A percentile compares a stretch with the other conserved stretches of the same genome.
Evolutionary conservation across 2,797 vertebrate species (phyloP).

Genomic region (Smutsia gigantea): DNA sequence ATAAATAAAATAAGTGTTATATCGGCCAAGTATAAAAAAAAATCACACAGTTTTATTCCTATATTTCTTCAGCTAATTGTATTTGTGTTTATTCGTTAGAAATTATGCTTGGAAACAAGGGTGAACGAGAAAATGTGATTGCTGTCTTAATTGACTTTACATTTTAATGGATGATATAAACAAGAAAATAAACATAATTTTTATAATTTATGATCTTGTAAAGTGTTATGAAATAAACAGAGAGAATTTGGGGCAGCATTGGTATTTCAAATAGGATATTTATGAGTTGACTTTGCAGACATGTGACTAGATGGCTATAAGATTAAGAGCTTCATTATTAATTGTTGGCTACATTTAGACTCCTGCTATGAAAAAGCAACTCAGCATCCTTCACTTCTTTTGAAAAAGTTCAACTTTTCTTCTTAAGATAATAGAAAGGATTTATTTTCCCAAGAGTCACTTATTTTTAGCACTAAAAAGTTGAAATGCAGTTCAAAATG

Average conservation of each 20-base stretch:
- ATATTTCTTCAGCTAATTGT: neutral
- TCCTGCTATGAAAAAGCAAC: neutral
- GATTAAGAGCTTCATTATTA: neutral
- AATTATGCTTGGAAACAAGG: neutral
- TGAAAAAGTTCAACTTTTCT: conserved; percentile 71
- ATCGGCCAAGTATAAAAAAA: neutral
- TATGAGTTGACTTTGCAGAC: neutral
- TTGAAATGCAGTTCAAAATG: conserved; percentile 79
- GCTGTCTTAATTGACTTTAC: neutral
- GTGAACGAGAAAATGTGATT: neutral
- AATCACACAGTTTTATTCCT: neutral
- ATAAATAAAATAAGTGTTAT: neutral
- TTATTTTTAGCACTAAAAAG: conserved; percentile 73
- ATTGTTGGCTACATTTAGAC: neutral
- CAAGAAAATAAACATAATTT: neutral
- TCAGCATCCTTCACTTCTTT: conserved; percentile 55
- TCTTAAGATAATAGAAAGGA: conserved; percentile 64
- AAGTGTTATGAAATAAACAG: neutral
- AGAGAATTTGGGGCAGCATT: neutral
- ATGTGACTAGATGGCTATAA: neutral
- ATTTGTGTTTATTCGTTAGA: neutral
- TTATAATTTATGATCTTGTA: neutral
- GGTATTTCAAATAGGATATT: neutral
- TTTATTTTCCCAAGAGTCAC: conserved; percentile 63
- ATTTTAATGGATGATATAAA: neutral